Evolutionary conservation across 2,888 invertebrate genomes (phyloP).

Genomic region (Drosophila mercatorum): DNA sequence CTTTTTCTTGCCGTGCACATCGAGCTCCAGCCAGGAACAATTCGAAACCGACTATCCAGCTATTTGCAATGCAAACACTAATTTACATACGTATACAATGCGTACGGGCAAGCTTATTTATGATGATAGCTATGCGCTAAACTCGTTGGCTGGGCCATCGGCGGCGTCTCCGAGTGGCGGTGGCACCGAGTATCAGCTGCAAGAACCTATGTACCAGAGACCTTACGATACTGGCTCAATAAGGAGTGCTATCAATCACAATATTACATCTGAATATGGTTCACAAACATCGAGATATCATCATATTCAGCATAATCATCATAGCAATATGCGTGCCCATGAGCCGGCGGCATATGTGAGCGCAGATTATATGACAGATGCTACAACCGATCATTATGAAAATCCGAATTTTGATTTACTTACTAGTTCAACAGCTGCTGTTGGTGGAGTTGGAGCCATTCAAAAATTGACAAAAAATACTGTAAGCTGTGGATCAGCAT

Average conservation of each 20-base stretch:
- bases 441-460: slow-evolving; percentile 28
- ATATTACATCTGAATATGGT: slow-evolving; percentile 51
- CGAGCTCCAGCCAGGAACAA: slow-evolving; percentile 93
- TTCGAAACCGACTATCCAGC: slow-evolving; percentile 93
- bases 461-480: slow-evolving; percentile 62
- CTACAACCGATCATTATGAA: slow-evolving; percentile 84
- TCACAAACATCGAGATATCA: slow-evolving; percentile 40
- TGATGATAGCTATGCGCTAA: slow-evolving; percentile 88
- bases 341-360: slow-evolving; percentile 51
- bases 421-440: slow-evolving; percentile 22
- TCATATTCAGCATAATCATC: slow-evolving; percentile 32
- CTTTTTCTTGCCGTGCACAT: slow-evolving; percentile 92
- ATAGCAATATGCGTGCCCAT: slow-evolving; percentile 37
- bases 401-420: slow-evolving; percentile 84
- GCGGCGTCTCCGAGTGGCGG: slow-evolving; percentile 36
- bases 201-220: slow-evolving; percentile 82
- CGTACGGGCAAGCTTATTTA: slow-evolving; percentile 91
- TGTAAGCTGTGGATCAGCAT: slow-evolving; percentile 59
- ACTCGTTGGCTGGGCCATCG: slow-evolving; percentile 82
- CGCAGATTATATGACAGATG: slow-evolving; percentile 78
- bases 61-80: slow-evolving; percentile 93
- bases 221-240: slow-evolving; percentile 84
- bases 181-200: slow-evolving; percentile 73
- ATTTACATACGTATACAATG: slow-evolving; percentile 92
- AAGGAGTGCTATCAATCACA: slow-evolving; percentile 68